phyloP scores from a whole-genome alignment of 2,888 invertebrate genomes.

The Alitta virens region DNA sequence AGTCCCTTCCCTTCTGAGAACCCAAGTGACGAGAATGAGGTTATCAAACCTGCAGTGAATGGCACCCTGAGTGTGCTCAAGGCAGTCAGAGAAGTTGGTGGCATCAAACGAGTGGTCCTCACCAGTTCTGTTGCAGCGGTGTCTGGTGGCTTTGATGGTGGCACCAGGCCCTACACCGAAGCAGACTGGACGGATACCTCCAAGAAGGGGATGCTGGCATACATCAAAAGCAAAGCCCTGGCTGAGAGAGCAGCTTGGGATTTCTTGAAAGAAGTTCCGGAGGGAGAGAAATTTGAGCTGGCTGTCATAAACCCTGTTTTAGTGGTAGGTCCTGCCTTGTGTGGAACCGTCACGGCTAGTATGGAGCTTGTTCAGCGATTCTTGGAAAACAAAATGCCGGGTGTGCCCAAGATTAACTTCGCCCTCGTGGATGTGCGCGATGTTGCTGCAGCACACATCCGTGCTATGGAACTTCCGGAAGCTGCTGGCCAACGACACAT shows the following conservation, averaged over 20 bases:
- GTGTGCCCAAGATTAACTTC: slow-evolving; percentile 57
- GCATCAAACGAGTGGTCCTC: slow-evolving; percentile 60
- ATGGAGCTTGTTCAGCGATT: slow-evolving; percentile 48
- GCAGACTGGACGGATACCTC: slow-evolving; percentile 22
- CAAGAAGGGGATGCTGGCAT: slow-evolving; percentile 35
- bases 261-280: slow-evolving; percentile 58
- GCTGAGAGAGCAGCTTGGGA: slow-evolving; percentile 63
- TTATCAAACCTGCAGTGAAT: slow-evolving; percentile 59
- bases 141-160: slow-evolving; percentile 30
- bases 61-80: slow-evolving; percentile 59
- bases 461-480: slow-evolving; percentile 23
- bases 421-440: slow-evolving; percentile 61
- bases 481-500: slow-evolving; percentile 53
- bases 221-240: slow-evolving; percentile 59
- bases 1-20: slow-evolving; percentile 53
- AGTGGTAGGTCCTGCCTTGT: slow-evolving; percentile 59
- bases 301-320: slow-evolving; percentile 61
- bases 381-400: slow-evolving; percentile 52
- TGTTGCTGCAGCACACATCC: slow-evolving; percentile 50
- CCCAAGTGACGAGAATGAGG: slow-evolving; percentile 54
- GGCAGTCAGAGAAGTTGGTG: slow-evolving; percentile 56
- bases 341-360: slow-evolving; percentile 30
- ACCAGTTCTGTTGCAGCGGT: slow-evolving; percentile 60
- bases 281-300: slow-evolving; percentile 52
- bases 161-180: slow-evolving; percentile 9